These are phyloP conservation scores for Epizoanthus fatuus DNA, from an alignment of 92 coral and sea anemone genomes.

Conservation along the genomic window DNA sequence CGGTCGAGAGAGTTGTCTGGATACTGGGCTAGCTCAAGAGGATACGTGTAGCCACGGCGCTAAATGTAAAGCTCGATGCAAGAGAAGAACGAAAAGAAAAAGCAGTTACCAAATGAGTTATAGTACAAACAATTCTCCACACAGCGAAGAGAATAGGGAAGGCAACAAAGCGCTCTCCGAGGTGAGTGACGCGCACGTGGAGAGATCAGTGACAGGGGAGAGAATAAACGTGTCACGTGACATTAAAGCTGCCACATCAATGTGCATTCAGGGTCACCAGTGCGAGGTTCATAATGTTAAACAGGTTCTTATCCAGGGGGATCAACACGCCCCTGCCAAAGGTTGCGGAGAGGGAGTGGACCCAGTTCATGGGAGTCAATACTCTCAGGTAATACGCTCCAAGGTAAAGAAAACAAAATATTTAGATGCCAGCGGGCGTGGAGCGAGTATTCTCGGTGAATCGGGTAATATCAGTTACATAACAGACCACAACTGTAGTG, in stretches of 20 bases:
- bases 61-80: conserved; percentile 61
- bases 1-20: conserved; percentile 58
- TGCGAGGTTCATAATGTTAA: not conserved
- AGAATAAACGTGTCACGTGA: not conserved
- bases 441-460: conserved; percentile 46
- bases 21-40: conserved; percentile 41
- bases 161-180: not conserved
- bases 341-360: not conserved
- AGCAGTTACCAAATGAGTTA: not conserved
- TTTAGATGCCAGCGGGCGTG: conserved; percentile 16
- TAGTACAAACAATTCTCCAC: not conserved
- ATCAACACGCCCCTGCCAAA: not conserved
- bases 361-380: not conserved
- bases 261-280: not conserved
- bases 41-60: conserved; percentile 70
- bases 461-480: not conserved
- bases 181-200: not conserved
- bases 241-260: not conserved
- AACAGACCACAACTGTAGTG: not conserved
- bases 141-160: not conserved
- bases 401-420: not conserved
- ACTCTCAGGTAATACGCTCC: no score
- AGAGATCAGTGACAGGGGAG: not conserved
- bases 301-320: not conserved
- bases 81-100: conserved; percentile 17